A percentile compares a stretch with the other conserved stretches of the same genome.
phyloP scores from a whole-genome alignment of 2,113 vertebrate genomes.

The Notothenia coriiceps region DNA sequence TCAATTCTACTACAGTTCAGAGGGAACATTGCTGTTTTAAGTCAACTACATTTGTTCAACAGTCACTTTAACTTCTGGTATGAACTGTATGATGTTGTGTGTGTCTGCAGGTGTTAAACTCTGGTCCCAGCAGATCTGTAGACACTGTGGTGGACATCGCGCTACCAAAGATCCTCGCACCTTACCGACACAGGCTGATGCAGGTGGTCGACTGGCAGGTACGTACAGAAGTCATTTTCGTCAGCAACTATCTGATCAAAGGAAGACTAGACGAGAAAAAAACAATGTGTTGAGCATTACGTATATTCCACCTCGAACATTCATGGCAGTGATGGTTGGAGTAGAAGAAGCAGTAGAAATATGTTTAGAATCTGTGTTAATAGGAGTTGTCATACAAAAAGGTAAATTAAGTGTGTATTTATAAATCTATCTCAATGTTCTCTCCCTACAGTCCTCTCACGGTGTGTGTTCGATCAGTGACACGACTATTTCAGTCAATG shows the following conservation, averaged over 20 bases:
- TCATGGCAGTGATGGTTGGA: too few relatives aligned
- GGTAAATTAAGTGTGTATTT: background rate
- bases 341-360: too few relatives aligned
- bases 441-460: slow-evolving; percentile 83
- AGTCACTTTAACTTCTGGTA: background rate
- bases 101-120: slow-evolving; percentile 89
- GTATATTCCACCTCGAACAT: too few relatives aligned
- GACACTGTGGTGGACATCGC: slow-evolving; percentile 86
- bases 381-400: background rate
- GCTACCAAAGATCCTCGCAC: slow-evolving; percentile 89
- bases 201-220: slow-evolving; percentile 90
- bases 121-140: slow-evolving; percentile 89
- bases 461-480: slow-evolving; percentile 87
- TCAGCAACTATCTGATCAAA: background rate
- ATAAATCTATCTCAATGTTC: background rate
- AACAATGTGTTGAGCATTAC: background rate
- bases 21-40: background rate
- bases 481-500: slow-evolving; percentile 60
- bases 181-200: slow-evolving; percentile 85
- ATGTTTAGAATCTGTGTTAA: background rate
- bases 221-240: slow-evolving; percentile 14
- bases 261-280: background rate
- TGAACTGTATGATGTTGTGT: slow-evolving; percentile 5
- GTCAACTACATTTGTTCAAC: too few relatives aligned
- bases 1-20: background rate